Evolutionary conservation across 2,113 vertebrate species (phyloP), one percentile per base, ranked within the genome.

Genomic region (Ivindomyrus marchei): DNA sequence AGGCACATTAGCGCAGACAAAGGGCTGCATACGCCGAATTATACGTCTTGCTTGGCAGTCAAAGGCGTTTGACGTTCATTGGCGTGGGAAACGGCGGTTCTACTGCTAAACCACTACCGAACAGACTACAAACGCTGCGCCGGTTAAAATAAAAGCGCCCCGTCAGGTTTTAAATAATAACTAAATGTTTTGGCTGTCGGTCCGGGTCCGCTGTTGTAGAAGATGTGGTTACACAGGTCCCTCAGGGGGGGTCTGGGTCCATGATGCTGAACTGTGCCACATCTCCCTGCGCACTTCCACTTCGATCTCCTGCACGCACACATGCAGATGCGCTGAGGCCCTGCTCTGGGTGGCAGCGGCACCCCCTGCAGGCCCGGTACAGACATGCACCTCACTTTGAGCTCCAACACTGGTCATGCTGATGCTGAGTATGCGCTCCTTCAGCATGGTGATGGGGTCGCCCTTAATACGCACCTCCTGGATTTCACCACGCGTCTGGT

Each of bases 391-490:
- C 58, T 27, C 58, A 99, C 98, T 97, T 99, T 99, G 74, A 99
- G 94, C 92, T 99, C 98, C 91, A 52, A 99, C 93, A 0, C 96
- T 99, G 90, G 97, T 96, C 92, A 99, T 97, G 93, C 97, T 98
- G 93, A 96, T 98, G 95, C 96, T 98, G 91, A 99, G 95, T 96
- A 99, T 97, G 91, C 97, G 97, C 91, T 99, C 98, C 95, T 99
- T 99, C 91, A 99, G 95, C 95, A 98, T 21, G 90, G 97, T 97
- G 93, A 99, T 99, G 66, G 98, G 98, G 94, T 99, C 98, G 46
- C 98, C 99, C 96, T 99, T 99, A 91, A 98, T 99, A 92, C 98
- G 97, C 86, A 99, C 98, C 95, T 99, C 98, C 94, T 99, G 97
- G 94, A 99, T 99, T 95, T 99, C 98, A 93, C 99, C 98, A 92